Evolutionary conservation across 1,140 invertebrate species (phyloP), one percentile per base, ranked within the genome.

Genomic region (Zophobas morio): DNA sequence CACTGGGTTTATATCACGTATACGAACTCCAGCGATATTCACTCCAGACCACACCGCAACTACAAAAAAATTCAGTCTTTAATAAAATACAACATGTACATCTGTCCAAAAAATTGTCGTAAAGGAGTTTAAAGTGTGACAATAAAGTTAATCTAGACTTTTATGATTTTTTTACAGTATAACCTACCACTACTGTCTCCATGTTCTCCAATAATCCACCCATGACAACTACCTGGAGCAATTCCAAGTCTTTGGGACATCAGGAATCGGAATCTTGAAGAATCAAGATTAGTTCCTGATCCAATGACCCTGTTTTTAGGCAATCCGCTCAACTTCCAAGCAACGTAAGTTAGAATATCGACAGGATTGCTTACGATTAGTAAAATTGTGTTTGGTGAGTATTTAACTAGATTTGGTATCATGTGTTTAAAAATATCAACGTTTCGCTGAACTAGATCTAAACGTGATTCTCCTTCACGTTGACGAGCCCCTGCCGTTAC

Each of bases 31-130:
- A 37, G 95, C 96, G 6, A 98, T 91, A 85, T 97, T 98, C 0
- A 97, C 95, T 8, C 95, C 94, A 5, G 95, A 96, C 96, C 96
- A 98, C 0, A 98, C 94, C 4, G 96, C 94, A 79, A 97, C 96
- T 96, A 20, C 20, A 20, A 20, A 20, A 20, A 20, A 20, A 20
- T 20, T 20, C 20, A 20, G 20, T 20, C 20, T 20, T 20, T 20
- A 20, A 20, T 20, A 20, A n/a, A n/a, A 20, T 20, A 20, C 20
- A 20, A 20, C 20, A 20, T 20, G 20, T 20, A 20, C 20, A 20
- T 20, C 20, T 20, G 20, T 20, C 20, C 20, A 20, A 20, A 20
- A 20, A 20, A 20, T 20, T 20, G 20, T 20, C 20, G 20, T 20
- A 20, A 20, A 20, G 20, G 20, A 20, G 20, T 20, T 20, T 20